A percentile compares a stretch with the other conserved stretches of the same genome.
Evolutionary conservation across 2,797 vertebrate genomes (phyloP).

Genomic region (Myotis myotis): DNA sequence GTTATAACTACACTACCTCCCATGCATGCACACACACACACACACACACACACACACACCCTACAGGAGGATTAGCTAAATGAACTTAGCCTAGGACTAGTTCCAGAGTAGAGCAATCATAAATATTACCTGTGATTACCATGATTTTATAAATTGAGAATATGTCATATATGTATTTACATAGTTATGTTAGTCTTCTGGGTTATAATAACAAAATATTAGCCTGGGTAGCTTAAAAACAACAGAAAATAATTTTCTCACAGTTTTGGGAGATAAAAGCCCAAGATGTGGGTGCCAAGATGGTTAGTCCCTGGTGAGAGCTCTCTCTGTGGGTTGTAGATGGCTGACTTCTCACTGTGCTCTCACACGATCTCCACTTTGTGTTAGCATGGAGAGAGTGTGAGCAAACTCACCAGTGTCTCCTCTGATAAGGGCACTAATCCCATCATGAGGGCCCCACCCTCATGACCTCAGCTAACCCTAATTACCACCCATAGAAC

Average conservation of each 20-base stretch:
- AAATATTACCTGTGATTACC: neutral
- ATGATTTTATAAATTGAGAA: neutral
- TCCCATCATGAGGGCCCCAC: neutral
- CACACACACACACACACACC: no score
- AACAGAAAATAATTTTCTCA: neutral
- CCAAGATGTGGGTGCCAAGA: neutral
- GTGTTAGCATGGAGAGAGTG: neutral
- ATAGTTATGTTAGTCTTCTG: neutral
- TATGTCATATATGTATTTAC: neutral
- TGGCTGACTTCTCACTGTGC: neutral
- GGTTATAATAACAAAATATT: neutral
- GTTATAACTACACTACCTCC: neutral
- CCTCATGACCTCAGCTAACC: neutral
- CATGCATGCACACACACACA: fast-evolving
- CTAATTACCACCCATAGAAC: neutral
- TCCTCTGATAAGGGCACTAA: neutral
- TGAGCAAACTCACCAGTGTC: neutral
- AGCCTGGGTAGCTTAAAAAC: neutral
- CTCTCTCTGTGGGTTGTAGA: neutral
- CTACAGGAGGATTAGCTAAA: neutral
- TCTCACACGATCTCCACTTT: neutral
- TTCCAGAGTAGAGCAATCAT: neutral
- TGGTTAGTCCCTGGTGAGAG: neutral
- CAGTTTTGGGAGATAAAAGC: neutral
- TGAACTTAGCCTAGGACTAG: neutral